Conservation (phyloP, 2,113 vertebrate genomes). For the Chionis minor region DNA sequence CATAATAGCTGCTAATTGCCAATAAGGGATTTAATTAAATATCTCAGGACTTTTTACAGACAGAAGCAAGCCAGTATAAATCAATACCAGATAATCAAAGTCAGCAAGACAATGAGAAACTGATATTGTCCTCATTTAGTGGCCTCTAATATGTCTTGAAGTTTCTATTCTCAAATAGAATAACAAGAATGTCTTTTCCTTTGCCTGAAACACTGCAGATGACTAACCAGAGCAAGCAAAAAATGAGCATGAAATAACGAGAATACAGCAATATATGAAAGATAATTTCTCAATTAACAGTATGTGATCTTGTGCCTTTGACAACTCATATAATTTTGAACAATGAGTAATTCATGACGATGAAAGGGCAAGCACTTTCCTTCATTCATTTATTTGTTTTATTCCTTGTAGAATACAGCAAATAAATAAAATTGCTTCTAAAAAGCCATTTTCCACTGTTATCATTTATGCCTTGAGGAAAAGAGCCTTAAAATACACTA, state of each 20-base stretch:
- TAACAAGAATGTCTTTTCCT: neutral
- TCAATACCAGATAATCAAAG: neutral
- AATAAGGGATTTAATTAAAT: neutral
- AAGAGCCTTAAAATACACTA: neutral
- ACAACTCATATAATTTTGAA: neutral
- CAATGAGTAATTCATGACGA: neutral
- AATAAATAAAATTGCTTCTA: conserved; percentile 6
- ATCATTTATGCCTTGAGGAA: neutral
- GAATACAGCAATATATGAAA: neutral
- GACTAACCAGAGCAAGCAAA: neutral
- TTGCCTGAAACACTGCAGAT: neutral
- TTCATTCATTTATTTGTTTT: neutral
- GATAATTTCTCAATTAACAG: neutral
- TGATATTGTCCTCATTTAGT: neutral
- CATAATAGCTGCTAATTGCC: neutral
- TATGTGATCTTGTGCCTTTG: neutral
- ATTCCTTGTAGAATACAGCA: neutral
- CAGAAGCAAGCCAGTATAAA: neutral
- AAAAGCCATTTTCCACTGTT: neutral
- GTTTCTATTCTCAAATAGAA: neutral
- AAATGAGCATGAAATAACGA: neutral
- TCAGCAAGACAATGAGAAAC: neutral
- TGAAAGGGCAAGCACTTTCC: neutral
- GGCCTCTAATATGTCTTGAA: neutral
- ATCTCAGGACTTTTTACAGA: neutral